Evolutionary conservation across 2,888 invertebrate species (phyloP), one percentile per base, ranked within the genome.

Genomic region (Drosophila mercatorum): DNA sequence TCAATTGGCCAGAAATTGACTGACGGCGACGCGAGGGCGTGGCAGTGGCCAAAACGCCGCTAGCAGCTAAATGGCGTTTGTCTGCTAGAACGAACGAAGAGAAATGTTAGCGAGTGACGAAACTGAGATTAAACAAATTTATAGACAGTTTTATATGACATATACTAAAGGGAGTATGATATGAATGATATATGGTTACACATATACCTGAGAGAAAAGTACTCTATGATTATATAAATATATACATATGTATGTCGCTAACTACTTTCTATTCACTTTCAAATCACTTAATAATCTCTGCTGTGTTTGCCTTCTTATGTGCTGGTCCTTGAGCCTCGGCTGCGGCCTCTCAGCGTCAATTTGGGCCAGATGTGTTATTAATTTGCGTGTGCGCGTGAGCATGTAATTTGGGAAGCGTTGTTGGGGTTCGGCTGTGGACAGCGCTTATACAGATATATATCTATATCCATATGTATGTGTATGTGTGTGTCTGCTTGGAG

Each of bases 301-400:
- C 36, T 2, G 12, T 52, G 7, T 49, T 49, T 49, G 49, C 11
- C 31, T 4, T 49, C 47, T 34, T 52, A 22, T 14, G 38, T 36
- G 17, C 47, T 14, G 53, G 67, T 46, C 14, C 38, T 40, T 28
- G 17, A n/a, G 31, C 41, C 26, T 38, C 36, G 22, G 40, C 53
- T 56, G 56, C 6, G 26, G 36, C 38, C 46, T n/a, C 43, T 47
- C 28, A 22, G 44, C 14, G n/a, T 60, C 40, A 76, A 82, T 85
- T 90, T 79, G 56, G 72, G 84, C 82, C 91, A 91, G 92, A 91
- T 91, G 91, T 83, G 89, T 89, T 91, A 90, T 91, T 91, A 91
- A 91, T 91, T 91, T 91, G 85, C 86, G 89, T 91, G 90, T 85
- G 88, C 91, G 90, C 81, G 87, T 91, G 86, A 89, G 91, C 92